Evolutionary conservation across 2,797 vertebrate genomes (phyloP).

Genomic region (Tauraco hartlaubi): DNA sequence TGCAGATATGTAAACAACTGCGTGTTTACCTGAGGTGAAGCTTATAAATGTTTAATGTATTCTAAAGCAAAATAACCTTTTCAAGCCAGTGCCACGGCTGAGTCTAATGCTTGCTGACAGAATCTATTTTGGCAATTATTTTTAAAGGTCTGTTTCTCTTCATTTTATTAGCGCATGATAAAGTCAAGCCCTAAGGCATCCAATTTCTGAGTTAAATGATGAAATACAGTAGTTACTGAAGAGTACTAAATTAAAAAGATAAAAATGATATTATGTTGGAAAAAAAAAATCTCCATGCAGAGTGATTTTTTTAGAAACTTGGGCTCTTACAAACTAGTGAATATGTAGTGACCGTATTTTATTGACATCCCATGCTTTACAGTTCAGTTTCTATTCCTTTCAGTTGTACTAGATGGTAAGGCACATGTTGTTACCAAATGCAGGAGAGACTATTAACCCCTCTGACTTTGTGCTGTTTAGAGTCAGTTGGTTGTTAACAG

Average conservation of each 20-base stretch:
- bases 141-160: conserved; percentile 78
- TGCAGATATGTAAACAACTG: conserved; percentile 69
- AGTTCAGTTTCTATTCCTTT: not conserved
- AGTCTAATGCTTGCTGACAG: conserved; percentile 75
- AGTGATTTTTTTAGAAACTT: conserved; percentile 1
- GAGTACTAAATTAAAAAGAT: conserved; percentile 41
- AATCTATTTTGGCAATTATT: conserved; percentile 74
- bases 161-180: conserved; percentile 73
- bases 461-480: not conserved
- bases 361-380: not conserved
- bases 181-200: conserved; percentile 65
- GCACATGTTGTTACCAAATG: not conserved
- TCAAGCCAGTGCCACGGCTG: conserved; percentile 32
- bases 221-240: conserved; percentile 64
- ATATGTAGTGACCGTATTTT: not conserved
- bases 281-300: not conserved
- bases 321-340: not conserved
- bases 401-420: not conserved
- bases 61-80: conserved; percentile 73
- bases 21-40: conserved; percentile 65
- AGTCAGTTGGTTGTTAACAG: not conserved
- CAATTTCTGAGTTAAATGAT: conserved; percentile 65
- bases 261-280: conserved; percentile 6
- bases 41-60: conserved; percentile 77
- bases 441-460: not conserved